Percentiles rank a stretch among this genome's conserved stretches.
phyloP scores from a whole-genome alignment of 2,113 vertebrate genomes.

The Pterophyllum scalare region DNA sequence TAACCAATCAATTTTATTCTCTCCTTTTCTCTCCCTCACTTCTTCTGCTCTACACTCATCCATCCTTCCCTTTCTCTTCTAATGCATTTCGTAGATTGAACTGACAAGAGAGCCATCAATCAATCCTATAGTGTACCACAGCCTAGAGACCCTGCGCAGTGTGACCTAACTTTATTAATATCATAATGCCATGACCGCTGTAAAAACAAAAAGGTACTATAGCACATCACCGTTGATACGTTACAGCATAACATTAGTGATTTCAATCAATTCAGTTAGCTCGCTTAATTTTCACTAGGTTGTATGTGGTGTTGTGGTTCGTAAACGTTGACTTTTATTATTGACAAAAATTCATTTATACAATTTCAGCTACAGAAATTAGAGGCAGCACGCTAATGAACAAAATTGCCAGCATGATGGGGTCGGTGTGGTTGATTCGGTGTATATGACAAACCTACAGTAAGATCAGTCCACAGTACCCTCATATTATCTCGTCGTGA shows the following conservation, averaged over 20 bases:
- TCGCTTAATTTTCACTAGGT: background rate
- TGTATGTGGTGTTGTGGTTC: background rate
- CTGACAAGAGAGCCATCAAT: conserved; percentile 76
- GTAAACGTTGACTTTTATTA: background rate
- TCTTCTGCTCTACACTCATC: background rate
- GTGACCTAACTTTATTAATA: conserved; percentile 73
- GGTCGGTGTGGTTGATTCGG: background rate
- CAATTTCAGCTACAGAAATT: background rate
- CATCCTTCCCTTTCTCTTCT: conserved; percentile 20
- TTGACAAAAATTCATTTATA: background rate
- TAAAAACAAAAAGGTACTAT: conserved; percentile 36
- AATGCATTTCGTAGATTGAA: conserved; percentile 73
- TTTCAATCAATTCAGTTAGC: background rate
- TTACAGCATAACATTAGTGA: background rate
- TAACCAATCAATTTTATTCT: conserved; percentile 37
- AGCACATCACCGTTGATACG: conserved; percentile 33
- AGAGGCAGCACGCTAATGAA: background rate
- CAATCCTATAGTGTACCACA: conserved; percentile 60
- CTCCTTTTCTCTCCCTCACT: background rate
- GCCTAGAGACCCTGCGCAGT: conserved; percentile 47
- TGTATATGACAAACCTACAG: background rate
- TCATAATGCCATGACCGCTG: conserved; percentile 60
- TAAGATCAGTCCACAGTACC: background rate
- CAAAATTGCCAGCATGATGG: background rate
- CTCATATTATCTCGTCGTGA: background rate